Base-by-base conservation (phyloP, 2,888 invertebrate species). In the Oegoconia quadripuncta region DNA sequence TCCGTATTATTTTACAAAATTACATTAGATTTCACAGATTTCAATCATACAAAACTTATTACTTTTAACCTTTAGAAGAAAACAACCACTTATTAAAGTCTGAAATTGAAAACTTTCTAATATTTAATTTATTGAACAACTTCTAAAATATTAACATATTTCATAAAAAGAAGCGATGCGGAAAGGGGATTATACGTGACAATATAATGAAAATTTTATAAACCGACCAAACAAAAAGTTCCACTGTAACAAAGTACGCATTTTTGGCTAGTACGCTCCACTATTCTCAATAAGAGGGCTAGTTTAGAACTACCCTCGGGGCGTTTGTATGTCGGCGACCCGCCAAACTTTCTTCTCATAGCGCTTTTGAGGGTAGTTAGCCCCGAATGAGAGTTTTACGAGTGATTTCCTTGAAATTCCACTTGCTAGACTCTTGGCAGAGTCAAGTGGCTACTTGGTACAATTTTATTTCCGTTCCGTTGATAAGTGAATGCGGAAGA, bases 361-460 rank as follows among this genome's bases (percentile, higher is more conserved):
- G 60, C 64, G 58, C 60, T 67, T 69, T 71, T 61, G 60, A 64
- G 59, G 61, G 67, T 58, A 67, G 69, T 68, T 71, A 64, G 59
- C 61, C 61, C 59, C 57, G 59, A 70, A 66, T 64, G 60, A 64
- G 64, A 74, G 62, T 71, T 72, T 68, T 65, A 69, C 67, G 69
- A 68, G 60, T 66, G 68, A 70, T 67, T 76, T 69, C 58, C 54
- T 60, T 52, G 60, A 64, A 27, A 38, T 30, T 34, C 36, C 25
- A 59, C 53, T 56, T 59, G 42, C 38, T 35, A 45, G 54, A 49
- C 43, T 55, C 64, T 59, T 54, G 46, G 25, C 28, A 22, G 40
- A 28, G 37, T 16, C 16, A 9, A 34, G 25, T 27, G 23, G 9
- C 23, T 46, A 54, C 52, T 51, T 41, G 41, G 44, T 41, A 30